These are phyloP conservation scores for Chrysolina oricalcia DNA, from an alignment of 2,888 invertebrate genomes.

Conservation along the genomic window DNA sequence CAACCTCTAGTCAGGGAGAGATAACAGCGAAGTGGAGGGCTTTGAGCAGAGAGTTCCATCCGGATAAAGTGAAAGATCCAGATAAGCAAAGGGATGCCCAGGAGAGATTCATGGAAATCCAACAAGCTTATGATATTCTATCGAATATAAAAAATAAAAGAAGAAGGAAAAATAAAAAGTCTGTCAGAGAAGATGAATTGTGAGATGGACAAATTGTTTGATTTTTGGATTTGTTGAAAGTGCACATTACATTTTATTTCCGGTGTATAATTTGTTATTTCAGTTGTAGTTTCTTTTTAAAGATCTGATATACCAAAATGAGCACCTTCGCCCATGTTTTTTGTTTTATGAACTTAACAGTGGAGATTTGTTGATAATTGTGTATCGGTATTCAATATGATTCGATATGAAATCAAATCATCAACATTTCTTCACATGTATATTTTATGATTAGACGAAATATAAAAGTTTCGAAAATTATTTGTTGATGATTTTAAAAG, in stretches of 20 bases:
- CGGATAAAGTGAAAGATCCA: constrained; percentile 89
- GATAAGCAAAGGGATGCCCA: constrained; percentile 82
- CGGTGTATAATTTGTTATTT: background rate
- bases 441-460: too few relatives aligned
- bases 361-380: too few relatives aligned
- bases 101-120: constrained; percentile 92
- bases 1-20: constrained; percentile 88
- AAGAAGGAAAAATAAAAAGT: constrained; percentile 83
- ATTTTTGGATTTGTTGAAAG: constrained; percentile 17
- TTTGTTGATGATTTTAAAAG: too few relatives aligned
- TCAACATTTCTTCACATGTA: too few relatives aligned
- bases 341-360: too few relatives aligned
- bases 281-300: background rate
- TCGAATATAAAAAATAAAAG: constrained; percentile 88
- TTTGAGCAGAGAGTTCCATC: constrained; percentile 90
- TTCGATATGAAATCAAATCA: too few relatives aligned
- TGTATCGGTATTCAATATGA: too few relatives aligned
- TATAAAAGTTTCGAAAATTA: too few relatives aligned
- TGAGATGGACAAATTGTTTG: constrained; percentile 32
- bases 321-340: too few relatives aligned
- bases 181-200: constrained; percentile 62
- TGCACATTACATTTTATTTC: background rate
- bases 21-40: constrained; percentile 88
- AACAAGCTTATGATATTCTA: constrained; percentile 92
- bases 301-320: constrained; percentile 1